Evolutionary conservation across 2,888 invertebrate species (phyloP).

Genomic region (Lasioglossum malachurum): DNA sequence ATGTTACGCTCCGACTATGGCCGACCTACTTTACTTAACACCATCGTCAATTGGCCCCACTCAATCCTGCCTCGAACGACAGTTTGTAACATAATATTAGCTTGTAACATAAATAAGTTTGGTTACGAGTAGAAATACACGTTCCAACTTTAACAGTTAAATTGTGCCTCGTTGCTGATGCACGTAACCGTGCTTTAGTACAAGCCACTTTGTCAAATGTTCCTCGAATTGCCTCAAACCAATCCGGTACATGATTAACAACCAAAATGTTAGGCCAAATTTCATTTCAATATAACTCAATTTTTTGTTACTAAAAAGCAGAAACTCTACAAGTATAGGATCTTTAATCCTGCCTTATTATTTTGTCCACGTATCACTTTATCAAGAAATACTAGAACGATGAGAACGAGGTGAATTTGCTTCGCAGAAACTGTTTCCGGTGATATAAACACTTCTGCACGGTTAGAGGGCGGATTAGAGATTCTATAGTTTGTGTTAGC

Average conservation of each 20-base stretch:
- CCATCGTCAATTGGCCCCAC: background rate
- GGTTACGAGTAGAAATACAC: background rate
- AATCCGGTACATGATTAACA: background rate
- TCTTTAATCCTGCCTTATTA: no score
- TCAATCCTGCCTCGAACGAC: background rate
- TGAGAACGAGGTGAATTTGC: background rate
- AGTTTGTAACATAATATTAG: background rate
- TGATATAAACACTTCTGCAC: background rate
- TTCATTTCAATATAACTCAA: no score
- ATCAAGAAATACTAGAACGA: background rate
- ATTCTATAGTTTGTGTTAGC: background rate
- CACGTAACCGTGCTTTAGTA: background rate
- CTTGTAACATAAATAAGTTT: constrained; percentile 1
- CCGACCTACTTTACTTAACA: background rate
- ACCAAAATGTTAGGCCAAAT: background rate
- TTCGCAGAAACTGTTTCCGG: background rate
- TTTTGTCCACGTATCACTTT: no score
- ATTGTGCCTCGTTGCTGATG: background rate
- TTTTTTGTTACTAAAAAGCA: no score
- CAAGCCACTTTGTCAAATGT: background rate
- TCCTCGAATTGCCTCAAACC: background rate
- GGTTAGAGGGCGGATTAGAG: background rate
- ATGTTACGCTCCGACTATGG: background rate
- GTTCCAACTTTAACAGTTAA: background rate
- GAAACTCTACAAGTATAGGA: no score